Evolutionary conservation across 64 coral and sea anemone genomes (phyloP), one percentile per base, ranked within the genome.

Genomic region (Montipora sp.): DNA sequence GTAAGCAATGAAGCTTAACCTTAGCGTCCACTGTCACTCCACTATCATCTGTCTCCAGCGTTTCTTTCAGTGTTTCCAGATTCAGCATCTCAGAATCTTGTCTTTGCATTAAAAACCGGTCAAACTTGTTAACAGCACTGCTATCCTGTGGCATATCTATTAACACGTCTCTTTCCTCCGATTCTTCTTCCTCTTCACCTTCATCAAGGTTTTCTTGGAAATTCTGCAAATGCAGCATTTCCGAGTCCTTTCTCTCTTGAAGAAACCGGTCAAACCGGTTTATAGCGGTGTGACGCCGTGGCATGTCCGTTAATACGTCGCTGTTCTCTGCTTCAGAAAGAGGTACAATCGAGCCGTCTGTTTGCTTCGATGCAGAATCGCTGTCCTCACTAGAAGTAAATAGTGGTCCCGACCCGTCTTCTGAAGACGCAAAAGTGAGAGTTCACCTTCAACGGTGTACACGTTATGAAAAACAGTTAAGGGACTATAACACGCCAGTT

Each of bases 181-280:
- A 47, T 15, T 63, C 60, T 61, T 63, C 60, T 61, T 51, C 49
- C 4, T 15, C 19, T 11, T 70, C 72, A 16, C 47, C 51, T 0
- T 76, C 24, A 51, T 85, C 80, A 0, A 49, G 21, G 6, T 77
- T 57, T 9, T 84, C 65, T 66, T 27, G 72, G 5, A 92, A 24
- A 3, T 57, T 72, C 12, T 75, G 44, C 14, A 93, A 48, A 48
- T 79, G 36, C 20, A 73, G 15, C 24, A 69, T 27, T 82, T 93
- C 91, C 6, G 91, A 93, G 45, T 93, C 83, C 81, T 93, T 93
- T 77, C 91, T 87, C 15, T 81, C 91, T 48, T 87, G 78, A 19
- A 93, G 9, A 58, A 87, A 93, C 48, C 84, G 75, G 73, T 93
- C 83, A 88, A 93, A 93, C 84, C 86, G 73, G 46, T 75, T 88